Conservation (phyloP, 2,888 invertebrate species). For the Eulithis prunata region DNA sequence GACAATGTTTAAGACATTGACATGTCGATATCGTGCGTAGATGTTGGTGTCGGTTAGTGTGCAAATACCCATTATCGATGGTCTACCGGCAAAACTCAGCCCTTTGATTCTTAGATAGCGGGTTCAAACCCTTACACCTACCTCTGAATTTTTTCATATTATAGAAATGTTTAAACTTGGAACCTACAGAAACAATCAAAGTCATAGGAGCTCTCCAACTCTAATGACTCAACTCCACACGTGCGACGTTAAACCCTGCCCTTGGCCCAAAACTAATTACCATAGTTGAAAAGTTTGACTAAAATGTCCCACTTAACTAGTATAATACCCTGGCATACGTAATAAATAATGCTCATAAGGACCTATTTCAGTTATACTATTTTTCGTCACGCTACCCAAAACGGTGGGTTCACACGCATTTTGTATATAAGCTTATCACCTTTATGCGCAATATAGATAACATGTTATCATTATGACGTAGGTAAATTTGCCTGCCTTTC, state of each 20-base stretch:
- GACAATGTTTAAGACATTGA: no score
- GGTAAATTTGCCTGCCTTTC: no score
- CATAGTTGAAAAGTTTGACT: slow-evolving; percentile 25
- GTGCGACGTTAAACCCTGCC: slow-evolving; percentile 8
- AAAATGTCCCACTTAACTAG: slow-evolving; percentile 9
- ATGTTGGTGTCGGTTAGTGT: no score
- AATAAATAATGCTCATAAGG: slow-evolving; percentile 30
- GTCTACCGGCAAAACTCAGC: no score
- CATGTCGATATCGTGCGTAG: no score
- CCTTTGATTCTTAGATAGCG: no score
- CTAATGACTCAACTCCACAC: not conserved
- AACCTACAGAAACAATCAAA: not conserved
- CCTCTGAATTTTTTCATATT: no score
- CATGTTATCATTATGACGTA: no score
- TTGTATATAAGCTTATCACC: not conserved
- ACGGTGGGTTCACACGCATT: slow-evolving; percentile 31
- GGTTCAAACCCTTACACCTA: no score
- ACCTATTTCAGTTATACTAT: slow-evolving; percentile 27
- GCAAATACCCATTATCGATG: no score
- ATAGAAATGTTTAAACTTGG: no score
- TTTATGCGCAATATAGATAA: not conserved
- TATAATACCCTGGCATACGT: slow-evolving; percentile 16
- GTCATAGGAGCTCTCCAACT: not conserved
- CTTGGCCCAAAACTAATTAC: slow-evolving; percentile 12
- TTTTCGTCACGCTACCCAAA: slow-evolving; percentile 31